Evolutionary conservation across 2,888 invertebrate species (phyloP).

Genomic region (Tinea semifulvella): DNA sequence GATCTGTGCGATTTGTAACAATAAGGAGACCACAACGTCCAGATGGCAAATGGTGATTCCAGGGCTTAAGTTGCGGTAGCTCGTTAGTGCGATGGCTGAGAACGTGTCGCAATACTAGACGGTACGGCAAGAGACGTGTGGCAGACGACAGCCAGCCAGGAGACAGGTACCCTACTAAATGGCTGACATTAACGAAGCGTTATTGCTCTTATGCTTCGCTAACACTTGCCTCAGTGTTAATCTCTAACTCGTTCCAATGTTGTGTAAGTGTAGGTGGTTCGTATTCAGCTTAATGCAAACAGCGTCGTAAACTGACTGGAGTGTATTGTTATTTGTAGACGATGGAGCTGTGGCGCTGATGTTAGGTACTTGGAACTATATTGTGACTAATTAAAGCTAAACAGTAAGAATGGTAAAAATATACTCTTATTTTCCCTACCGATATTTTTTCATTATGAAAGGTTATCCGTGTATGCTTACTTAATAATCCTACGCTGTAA

Average conservation of each 20-base stretch:
- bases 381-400: background rate
- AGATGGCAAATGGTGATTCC: slow-evolving; percentile 53
- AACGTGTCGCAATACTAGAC: background rate
- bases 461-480: slow-evolving; percentile 1
- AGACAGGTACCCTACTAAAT: slow-evolving; percentile 48
- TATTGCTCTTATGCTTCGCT: slow-evolving; percentile 55
- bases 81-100: slow-evolving; percentile 33
- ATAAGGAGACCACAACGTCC: slow-evolving; percentile 42
- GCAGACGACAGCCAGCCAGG: slow-evolving; percentile 45
- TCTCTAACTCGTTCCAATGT: slow-evolving; percentile 46
- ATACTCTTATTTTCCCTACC: background rate
- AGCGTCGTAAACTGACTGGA: slow-evolving; percentile 24
- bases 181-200: slow-evolving; percentile 58
- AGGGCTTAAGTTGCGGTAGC: slow-evolving; percentile 42
- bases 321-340: slow-evolving; percentile 23
- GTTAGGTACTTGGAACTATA: background rate
- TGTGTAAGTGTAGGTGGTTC: slow-evolving; percentile 33
- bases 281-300: slow-evolving; percentile 30
- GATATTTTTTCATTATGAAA: background rate
- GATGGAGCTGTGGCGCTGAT: background rate
- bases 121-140: slow-evolving; percentile 37
- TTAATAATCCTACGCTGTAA: slow-evolving; percentile 35
- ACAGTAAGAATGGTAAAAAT: background rate
- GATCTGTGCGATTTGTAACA: slow-evolving; percentile 60
- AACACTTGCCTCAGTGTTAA: slow-evolving; percentile 55